phyloP scores from a whole-genome alignment of 2,797 vertebrate genomes.

The Muscicapa comitata region DNA sequence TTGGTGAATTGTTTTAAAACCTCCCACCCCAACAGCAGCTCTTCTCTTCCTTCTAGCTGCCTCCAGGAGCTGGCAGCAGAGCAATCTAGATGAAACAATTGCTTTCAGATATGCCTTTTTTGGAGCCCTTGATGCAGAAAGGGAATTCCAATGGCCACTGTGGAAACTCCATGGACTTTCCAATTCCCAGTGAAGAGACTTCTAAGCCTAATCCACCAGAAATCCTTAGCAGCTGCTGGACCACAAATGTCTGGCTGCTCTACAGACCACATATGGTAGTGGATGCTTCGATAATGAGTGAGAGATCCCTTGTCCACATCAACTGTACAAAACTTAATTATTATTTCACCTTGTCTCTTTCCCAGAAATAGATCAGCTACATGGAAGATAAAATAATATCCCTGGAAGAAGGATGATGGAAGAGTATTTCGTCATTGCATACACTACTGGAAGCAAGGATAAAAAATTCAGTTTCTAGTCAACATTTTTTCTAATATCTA shows the following conservation, averaged over 20 bases:
- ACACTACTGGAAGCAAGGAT: background rate
- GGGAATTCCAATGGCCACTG: background rate
- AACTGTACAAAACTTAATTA: constrained; percentile 14
- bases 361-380: background rate
- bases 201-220: constrained; percentile 17
- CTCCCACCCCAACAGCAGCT: background rate
- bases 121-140: background rate
- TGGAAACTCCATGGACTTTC: constrained; percentile 1
- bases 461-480: constrained; percentile 2
- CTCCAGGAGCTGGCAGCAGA: background rate
- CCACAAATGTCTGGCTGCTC: constrained; percentile 52
- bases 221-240: constrained; percentile 48
- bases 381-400: background rate
- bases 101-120: background rate
- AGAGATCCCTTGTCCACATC: constrained; percentile 23
- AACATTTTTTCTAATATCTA: background rate
- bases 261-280: constrained; percentile 39
- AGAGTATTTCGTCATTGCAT: background rate
- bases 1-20: background rate
- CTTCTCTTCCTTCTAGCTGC: background rate
- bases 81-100: background rate
- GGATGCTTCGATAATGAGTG: constrained; percentile 16
- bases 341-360: constrained; percentile 17
- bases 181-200: background rate
- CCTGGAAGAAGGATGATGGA: background rate